These are phyloP conservation scores for Antechinus flavipes DNA, from an alignment of 2,113 vertebrate genomes.

Conservation along the genomic window DNA sequence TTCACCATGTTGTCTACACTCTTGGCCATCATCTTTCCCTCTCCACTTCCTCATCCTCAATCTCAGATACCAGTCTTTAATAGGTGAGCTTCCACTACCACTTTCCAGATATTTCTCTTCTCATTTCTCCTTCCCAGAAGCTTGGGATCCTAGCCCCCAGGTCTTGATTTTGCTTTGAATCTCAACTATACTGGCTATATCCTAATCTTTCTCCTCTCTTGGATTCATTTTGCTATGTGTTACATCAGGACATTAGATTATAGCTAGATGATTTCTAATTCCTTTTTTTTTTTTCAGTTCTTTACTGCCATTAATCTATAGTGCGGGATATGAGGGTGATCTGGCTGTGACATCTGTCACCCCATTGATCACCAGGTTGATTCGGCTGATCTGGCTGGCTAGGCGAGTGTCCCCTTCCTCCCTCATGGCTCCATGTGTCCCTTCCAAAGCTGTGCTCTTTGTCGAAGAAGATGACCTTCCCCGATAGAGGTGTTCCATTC, in stretches of 20 bases:
- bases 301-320: background rate
- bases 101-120: background rate
- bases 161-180: background rate
- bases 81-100: background rate
- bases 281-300: background rate
- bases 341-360: too few relatives aligned
- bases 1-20: background rate
- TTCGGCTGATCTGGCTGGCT: too few relatives aligned
- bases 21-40: background rate
- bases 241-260: background rate
- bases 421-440: too few relatives aligned
- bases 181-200: background rate
- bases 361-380: too few relatives aligned
- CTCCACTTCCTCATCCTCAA: background rate
- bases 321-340: background rate
- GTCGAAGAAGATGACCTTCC: too few relatives aligned
- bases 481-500: too few relatives aligned
- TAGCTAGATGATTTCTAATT: background rate
- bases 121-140: background rate
- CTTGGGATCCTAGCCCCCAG: background rate
- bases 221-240: background rate
- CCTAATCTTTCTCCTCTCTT: background rate
- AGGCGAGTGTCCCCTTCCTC: too few relatives aligned
- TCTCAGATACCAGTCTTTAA: background rate
- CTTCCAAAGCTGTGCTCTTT: too few relatives aligned